Evolutionary conservation across 1,140 invertebrate species (phyloP), one percentile per base, ranked within the genome.

Genomic region (Micrasema longulum): DNA sequence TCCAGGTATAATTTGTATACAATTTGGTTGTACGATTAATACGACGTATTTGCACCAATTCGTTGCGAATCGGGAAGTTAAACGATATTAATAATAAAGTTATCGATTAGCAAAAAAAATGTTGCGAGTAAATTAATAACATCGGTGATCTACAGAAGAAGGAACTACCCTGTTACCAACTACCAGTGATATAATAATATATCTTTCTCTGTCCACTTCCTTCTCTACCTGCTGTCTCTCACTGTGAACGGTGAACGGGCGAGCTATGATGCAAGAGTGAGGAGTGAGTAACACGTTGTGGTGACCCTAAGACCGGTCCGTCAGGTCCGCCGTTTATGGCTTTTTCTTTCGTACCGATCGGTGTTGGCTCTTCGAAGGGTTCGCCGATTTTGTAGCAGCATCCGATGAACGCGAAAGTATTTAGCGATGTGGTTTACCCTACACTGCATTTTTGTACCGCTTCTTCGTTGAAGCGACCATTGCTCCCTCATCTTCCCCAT

Each of bases 391-490:
- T 60, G 16, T 22, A 22, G 14, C 16, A 38, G 55, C 55, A 60
- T 60, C 55, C 55, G 20, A 41, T 35, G 55, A 60, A 60, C 36
- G 55, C 36, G 55, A 60, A 60, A 60, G 55, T 60, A 60, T 60
- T 60, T 23, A 23, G 35, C 35, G 36, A 18, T 43, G 55, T 60
- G 55, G 36, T 60, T 22, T 22, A 60, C 55, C 55, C 55, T 35
- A 60, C 12, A 3, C 55, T 23, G 23, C 10, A 9, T 60, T 60
- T 60, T 31, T 31, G 52, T 1, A n/a, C n/a, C n/a, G 16, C 11
- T 6, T 60, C 10, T 16, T 23, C 11, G 12, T 11, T 60, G 16
- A 12, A 12, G 36, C 22, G 35, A 38, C 41, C 22, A 22, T 41
- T 60, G n/a, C 55, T 60, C 55, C 10, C 35, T 60, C 20, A 35